phyloP scores from a whole-genome alignment of 2,113 vertebrate genomes.

The Aegithalos caudatus region DNA sequence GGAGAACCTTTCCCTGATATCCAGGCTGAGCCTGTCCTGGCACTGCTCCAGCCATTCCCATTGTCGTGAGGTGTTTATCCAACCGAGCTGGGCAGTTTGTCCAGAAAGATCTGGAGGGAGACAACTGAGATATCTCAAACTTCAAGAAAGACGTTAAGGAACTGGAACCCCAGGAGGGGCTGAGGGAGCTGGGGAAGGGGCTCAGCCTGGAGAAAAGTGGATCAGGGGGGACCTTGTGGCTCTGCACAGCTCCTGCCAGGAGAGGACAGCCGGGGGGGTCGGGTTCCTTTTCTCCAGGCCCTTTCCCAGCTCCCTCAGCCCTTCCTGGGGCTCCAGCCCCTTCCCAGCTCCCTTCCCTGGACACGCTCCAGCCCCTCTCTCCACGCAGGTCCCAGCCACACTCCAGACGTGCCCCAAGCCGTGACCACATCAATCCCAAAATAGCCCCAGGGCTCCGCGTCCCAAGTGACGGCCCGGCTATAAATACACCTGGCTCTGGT shows the following conservation, averaged over 20 bases:
- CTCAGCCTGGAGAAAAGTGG: not conserved
- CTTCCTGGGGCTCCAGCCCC: not conserved
- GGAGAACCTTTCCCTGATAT: accelerated
- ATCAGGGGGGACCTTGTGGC: not conserved
- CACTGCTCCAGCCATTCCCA: not conserved
- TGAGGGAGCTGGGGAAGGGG: not conserved
- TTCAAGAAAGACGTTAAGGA: not conserved
- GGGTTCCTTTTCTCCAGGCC: not conserved
- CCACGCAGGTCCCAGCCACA: not conserved
- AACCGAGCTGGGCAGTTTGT: not conserved
- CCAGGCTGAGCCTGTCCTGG: accelerated
- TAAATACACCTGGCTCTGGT: not conserved
- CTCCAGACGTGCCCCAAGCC: not conserved
- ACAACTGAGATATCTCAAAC: not conserved
- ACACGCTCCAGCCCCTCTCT: not conserved
- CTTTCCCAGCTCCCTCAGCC: not conserved
- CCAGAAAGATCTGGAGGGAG: not conserved
- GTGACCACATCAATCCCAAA: not conserved
- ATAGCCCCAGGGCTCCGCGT: not conserved
- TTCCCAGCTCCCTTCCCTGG: not conserved
- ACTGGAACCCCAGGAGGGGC: not conserved
- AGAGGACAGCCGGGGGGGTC: not conserved
- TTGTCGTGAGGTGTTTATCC: not conserved
- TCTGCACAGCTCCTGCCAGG: not conserved
- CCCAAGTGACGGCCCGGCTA: not conserved